phyloP scores from a whole-genome alignment of 2,888 invertebrate species.

The Pegoplata infirma region DNA sequence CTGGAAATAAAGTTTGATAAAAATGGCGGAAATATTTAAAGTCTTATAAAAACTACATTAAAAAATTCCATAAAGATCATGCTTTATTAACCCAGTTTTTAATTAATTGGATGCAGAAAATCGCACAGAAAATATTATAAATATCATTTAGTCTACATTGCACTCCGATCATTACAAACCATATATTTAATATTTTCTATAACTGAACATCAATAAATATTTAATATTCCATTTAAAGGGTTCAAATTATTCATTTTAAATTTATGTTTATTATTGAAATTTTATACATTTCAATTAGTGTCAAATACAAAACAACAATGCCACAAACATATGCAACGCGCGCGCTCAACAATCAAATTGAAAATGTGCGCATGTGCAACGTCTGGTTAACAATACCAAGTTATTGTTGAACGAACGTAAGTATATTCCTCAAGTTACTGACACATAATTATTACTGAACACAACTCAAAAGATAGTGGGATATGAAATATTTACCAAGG shows the following conservation, averaged over 20 bases:
- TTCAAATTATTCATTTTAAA: constrained; percentile 44
- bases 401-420: constrained; percentile 21
- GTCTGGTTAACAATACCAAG: constrained; percentile 41
- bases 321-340: constrained; percentile 46
- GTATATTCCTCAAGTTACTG: constrained; percentile 46
- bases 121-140: no score
- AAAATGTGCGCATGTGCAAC: constrained; percentile 53
- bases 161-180: background rate
- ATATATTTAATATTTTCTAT: constrained; percentile 46
- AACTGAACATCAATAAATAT: constrained; percentile 51
- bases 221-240: constrained; percentile 14
- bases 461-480: background rate
- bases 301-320: no score
- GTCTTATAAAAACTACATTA: no score
- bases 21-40: no score
- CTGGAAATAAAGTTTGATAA: no score
- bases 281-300: constrained; percentile 62
- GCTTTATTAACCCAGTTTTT: no score
- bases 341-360: background rate
- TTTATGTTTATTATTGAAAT: constrained; percentile 53
- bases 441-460: constrained; percentile 56
- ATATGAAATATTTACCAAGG: constrained; percentile 40
- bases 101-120: no score
- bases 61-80: no score
- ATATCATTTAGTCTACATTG: constrained; percentile 22